Percentiles rank a stretch among this genome's conserved stretches.
These are phyloP conservation scores for Alaudala cheleensis DNA, from an alignment of 2,113 vertebrate species.

Conservation along the genomic window DNA sequence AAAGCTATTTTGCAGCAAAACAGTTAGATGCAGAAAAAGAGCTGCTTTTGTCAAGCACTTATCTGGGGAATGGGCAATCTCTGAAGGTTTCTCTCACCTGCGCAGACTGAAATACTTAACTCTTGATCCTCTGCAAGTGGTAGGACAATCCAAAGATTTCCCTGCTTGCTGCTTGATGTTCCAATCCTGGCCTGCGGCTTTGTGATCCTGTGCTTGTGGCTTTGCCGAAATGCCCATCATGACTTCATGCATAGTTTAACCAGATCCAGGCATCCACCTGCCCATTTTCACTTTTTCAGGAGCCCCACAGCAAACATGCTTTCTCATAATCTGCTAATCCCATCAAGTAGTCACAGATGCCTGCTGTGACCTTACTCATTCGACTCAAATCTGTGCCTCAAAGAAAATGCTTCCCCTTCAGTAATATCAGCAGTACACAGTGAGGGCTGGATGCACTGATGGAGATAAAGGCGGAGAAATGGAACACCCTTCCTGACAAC, in stretches of 20 bases:
- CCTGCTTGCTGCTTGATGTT: neutral
- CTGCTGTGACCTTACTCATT: neutral
- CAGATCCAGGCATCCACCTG: constrained; percentile 18
- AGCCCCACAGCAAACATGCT: neutral
- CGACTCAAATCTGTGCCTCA: neutral
- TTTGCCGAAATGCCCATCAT: neutral
- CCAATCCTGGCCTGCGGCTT: neutral
- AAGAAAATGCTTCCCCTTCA: constrained; percentile 9
- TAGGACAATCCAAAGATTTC: neutral
- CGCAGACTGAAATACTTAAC: neutral
- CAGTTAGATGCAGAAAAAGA: constrained; percentile 14
- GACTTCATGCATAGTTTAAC: constrained; percentile 3
- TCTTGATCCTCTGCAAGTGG: neutral
- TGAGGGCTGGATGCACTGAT: neutral
- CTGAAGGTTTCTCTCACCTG: neutral
- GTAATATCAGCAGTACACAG: neutral
- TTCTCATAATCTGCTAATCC: constrained; percentile 54
- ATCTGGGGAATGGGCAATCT: neutral
- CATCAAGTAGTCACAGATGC: constrained; percentile 49
- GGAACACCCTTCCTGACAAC: neutral
- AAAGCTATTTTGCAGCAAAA: constrained; percentile 20
- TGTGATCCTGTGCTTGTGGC: neutral
- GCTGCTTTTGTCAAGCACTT: constrained; percentile 24
- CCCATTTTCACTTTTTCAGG: neutral
- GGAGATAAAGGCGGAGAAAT: neutral